Evolutionary conservation across 2,113 vertebrate species (phyloP), one percentile per base, ranked within the genome.

Genomic region (Chaetops frenatus): DNA sequence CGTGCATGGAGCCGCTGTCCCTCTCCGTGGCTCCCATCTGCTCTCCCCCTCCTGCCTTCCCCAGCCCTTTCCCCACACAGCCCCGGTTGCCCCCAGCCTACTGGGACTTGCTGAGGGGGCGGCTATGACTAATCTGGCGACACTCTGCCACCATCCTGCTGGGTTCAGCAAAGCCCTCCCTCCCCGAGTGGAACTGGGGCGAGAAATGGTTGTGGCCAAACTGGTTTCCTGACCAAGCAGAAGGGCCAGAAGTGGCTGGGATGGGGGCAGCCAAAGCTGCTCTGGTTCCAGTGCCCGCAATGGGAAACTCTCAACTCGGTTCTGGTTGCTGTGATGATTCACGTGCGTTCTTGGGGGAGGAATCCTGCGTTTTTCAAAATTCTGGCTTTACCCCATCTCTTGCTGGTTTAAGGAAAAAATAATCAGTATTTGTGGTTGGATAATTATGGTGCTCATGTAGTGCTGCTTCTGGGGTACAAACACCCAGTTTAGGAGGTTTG

Each of bases 161-260:
- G 74, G 72, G 88, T 72, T 85, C 40, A 61, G 74, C 84, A 79
- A 61, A 89, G 40, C 56, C 20, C n/a, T 88, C 61, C 36, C 57
- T 92, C 82, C 69, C 79, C 78, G 47, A 28, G 20, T 2, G 11
- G 76, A 89, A 60, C 40, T 6, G 7, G 66, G 42, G 57, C 0
- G 1, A 96, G 73, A 57, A 78, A 70, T 1, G 2, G 20, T 71
- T 85, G 69, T 11, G 20, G 94, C 95, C 95, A 93, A 81, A 60
- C 10, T 24, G 54, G 62, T 87, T 97, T 97, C 92, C 95, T 96
- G 92, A 92, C 57, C 44, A 65, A 31, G 42, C n/a, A 67, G 5
- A 27, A 40, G 14, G 74, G 72, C 79, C 91, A 96, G 83, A 76
- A 78, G 29, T 15, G 22, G 23, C 65, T 65, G 67, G 51, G 78